Conservation (phyloP, 2,888 invertebrate genomes). For the Acholoe squamosa region DNA sequence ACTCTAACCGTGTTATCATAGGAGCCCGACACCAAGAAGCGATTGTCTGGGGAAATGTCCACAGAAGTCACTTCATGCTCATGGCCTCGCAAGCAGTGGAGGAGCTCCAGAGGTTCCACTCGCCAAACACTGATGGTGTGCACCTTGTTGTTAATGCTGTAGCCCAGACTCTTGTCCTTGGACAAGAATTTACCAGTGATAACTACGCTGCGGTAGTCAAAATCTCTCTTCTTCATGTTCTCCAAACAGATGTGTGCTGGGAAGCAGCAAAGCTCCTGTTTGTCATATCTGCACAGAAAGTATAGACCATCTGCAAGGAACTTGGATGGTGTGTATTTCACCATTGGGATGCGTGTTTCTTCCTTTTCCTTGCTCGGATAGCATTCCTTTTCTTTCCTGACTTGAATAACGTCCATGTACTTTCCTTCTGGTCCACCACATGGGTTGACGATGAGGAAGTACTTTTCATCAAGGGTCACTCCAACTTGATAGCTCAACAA, state of each 20-base stretch:
- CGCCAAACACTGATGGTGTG: conserved; percentile 62
- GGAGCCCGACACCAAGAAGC: conserved; percentile 65
- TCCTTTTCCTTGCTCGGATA: neutral
- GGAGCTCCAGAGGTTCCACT: conserved; percentile 37
- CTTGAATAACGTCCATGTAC: conserved; percentile 66
- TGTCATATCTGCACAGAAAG: conserved; percentile 52
- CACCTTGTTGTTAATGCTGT: conserved; percentile 43
- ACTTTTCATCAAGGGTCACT: conserved; percentile 64
- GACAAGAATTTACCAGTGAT: conserved; percentile 50
- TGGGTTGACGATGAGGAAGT: conserved; percentile 67
- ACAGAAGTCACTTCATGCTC: conserved; percentile 56
- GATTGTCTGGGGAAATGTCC: conserved; percentile 63
- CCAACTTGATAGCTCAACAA: conserved; percentile 64
- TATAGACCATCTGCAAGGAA: conserved; percentile 64
- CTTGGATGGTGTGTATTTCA: conserved; percentile 47
- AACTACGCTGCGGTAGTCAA: conserved; percentile 58
- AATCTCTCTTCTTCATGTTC: conserved; percentile 31
- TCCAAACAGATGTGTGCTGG: conserved; percentile 6
- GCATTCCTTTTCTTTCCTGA: conserved; percentile 44
- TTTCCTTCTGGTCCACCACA: conserved; percentile 41
- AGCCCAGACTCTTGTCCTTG: conserved; percentile 58
- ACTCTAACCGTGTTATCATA: conserved; percentile 68
- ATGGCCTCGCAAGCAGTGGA: conserved; percentile 65
- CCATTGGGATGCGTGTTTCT: conserved; percentile 39
- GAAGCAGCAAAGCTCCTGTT: conserved; percentile 20